These are phyloP conservation scores for Paedocypris micromegethes DNA, from an alignment of 2,797 vertebrate species.

Conservation along the genomic window DNA sequence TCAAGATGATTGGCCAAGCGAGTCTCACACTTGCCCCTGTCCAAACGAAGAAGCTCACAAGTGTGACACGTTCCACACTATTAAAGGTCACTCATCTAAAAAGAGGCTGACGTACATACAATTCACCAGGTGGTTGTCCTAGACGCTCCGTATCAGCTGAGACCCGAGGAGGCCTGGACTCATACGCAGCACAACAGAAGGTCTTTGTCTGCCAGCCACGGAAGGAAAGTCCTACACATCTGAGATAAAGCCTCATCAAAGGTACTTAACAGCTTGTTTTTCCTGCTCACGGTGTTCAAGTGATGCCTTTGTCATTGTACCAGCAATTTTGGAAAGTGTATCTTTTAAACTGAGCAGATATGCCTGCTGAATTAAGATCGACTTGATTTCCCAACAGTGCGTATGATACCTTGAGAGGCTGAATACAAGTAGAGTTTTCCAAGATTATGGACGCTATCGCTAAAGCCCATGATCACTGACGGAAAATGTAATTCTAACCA, in stretches of 20 bases:
- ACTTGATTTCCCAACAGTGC: too few species aligned
- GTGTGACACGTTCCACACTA: constrained; percentile 15
- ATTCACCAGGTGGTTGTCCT: not conserved
- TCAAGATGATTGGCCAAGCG: too few species aligned
- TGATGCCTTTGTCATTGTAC: constrained; percentile 22
- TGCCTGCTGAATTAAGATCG: too few species aligned
- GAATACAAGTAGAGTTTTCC: too few species aligned
- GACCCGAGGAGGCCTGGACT: constrained; percentile 22
- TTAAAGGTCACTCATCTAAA: constrained; percentile 16
- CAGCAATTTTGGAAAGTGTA: not conserved
- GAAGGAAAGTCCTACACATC: constrained; percentile 20
- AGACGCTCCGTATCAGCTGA: constrained; percentile 20
- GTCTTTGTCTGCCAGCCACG: constrained; percentile 25
- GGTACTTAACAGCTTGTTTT: constrained; percentile 26
- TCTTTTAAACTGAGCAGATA: not conserved
- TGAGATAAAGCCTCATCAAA: constrained; percentile 24
- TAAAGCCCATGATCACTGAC: too few species aligned
- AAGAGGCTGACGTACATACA: constrained; percentile 6
- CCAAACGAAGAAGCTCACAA: constrained; percentile 3
- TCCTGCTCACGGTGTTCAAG: constrained; percentile 19
- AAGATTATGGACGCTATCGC: too few species aligned
- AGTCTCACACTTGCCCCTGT: not conserved
- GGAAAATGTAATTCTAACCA: too few species aligned
- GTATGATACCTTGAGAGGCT: too few species aligned
- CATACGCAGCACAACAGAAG: constrained; percentile 15